phyloP scores from a whole-genome alignment of 2,113 vertebrate species.

The Emberiza fucata region DNA sequence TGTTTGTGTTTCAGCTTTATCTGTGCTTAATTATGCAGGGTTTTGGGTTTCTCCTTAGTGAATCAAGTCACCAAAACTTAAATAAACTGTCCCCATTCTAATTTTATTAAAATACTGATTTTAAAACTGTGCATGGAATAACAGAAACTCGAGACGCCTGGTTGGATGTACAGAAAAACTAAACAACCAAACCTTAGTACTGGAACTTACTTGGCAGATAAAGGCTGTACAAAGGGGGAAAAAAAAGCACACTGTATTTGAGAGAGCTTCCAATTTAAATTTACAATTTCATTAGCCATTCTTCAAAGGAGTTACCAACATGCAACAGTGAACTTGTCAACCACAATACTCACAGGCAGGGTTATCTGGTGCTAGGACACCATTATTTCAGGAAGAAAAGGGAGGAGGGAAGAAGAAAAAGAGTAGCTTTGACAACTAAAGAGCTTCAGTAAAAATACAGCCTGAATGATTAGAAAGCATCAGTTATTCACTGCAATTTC shows the following conservation, averaged over 20 bases:
- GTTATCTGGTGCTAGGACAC: not conserved
- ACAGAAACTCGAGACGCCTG: conserved; percentile 53
- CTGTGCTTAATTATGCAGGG: conserved; percentile 27
- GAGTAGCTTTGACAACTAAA: not conserved
- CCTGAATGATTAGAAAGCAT: not conserved
- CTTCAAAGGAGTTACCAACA: conserved; percentile 20
- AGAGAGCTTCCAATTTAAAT: conserved; percentile 19
- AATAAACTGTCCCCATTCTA: conserved; percentile 43
- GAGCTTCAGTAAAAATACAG: not conserved
- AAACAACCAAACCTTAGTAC: conserved; percentile 19
- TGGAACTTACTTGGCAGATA: conserved; percentile 24
- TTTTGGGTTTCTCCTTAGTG: conserved; percentile 41
- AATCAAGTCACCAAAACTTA: conserved; percentile 41
- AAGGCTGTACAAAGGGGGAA: not conserved
- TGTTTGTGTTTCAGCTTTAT: conserved; percentile 63
- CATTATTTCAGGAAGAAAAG: not conserved
- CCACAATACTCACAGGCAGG: not conserved
- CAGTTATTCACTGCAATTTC: not conserved
- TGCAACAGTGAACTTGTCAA: not conserved
- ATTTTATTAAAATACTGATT: conserved; percentile 50
- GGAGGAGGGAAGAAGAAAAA: not conserved
- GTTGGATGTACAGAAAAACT: conserved; percentile 2
- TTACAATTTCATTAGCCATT: conserved; percentile 41
- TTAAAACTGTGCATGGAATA: conserved; percentile 35
- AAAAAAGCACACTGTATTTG: not conserved